These are phyloP conservation scores for Camponotus floridanus DNA, from an alignment of 1,140 invertebrate genomes.

Conservation along the genomic window DNA sequence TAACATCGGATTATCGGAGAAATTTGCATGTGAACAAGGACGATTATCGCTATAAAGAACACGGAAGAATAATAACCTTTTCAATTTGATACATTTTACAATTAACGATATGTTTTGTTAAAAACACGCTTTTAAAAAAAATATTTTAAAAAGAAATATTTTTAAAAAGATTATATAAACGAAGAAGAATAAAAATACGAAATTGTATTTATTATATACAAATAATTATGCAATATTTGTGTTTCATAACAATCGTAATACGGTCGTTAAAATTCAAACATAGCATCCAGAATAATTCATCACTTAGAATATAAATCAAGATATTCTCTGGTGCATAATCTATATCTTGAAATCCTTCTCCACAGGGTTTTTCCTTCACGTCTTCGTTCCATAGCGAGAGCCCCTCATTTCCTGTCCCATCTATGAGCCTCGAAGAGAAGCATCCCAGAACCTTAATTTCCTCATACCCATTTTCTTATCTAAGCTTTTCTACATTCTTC, in stretches of 20 bases:
- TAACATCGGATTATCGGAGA: conserved; percentile 57
- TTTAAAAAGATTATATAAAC: background rate
- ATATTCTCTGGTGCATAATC: conserved; percentile 29
- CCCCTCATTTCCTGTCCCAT: conserved; percentile 49
- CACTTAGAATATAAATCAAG: conserved; percentile 18
- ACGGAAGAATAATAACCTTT: conserved; percentile 26
- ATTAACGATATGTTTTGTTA: background rate
- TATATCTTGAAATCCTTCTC: conserved; percentile 10
- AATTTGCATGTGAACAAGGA: conserved; percentile 58
- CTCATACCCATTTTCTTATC: conserved; percentile 49
- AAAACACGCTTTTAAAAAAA: no score
- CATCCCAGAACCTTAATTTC: conserved; percentile 53
- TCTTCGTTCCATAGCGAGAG: conserved; percentile 5
- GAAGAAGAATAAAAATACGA: background rate
- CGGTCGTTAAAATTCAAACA: background rate
- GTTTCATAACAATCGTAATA: background rate
- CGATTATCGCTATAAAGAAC: conserved; percentile 3
- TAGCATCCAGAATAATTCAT: conserved; percentile 17
- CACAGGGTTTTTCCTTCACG: conserved; percentile 36
- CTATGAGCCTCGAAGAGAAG: conserved; percentile 37
- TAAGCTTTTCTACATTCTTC: conserved; percentile 44
- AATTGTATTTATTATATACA: background rate
- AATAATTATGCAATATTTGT: background rate
- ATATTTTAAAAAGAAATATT: no score
- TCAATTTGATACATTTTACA: background rate